Evolutionary conservation across 1,140 invertebrate species (phyloP).

Genomic region (Agrilus planipennis): DNA sequence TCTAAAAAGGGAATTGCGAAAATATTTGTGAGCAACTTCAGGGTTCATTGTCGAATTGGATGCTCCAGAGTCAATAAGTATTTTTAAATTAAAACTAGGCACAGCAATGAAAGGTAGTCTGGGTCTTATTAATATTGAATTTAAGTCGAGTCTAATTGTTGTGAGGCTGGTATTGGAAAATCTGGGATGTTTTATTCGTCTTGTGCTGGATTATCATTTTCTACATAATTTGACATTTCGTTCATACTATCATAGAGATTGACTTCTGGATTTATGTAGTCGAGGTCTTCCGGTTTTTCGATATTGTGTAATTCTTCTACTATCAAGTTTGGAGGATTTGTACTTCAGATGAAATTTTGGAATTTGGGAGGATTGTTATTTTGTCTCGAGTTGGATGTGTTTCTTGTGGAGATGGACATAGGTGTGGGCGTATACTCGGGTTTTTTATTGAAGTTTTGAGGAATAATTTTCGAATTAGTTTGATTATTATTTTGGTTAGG

Average conservation of each 20-base stretch:
- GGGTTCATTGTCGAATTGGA: background rate
- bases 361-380: background rate
- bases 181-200: background rate
- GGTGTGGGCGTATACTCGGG: background rate
- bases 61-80: too few relatives aligned
- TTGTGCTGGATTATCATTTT: background rate
- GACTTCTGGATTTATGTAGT: too few relatives aligned
- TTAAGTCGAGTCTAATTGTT: slow-evolving; percentile 3
- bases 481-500: too few relatives aligned
- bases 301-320: slow-evolving; percentile 1
- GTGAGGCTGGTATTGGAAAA: slow-evolving; percentile 2
- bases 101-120: slow-evolving; percentile 1
- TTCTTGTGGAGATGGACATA: slow-evolving; percentile 5
- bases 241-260: too few relatives aligned
- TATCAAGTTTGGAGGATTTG: slow-evolving; percentile 1
- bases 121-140: slow-evolving; percentile 1
- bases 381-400: background rate
- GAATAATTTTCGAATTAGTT: slow-evolving; percentile 1
- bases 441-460: background rate
- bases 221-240: background rate
- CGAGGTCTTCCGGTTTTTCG: background rate
- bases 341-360: background rate
- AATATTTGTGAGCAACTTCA: background rate
- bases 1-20: background rate
- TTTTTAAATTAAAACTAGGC: background rate